Evolutionary conservation across 2,113 vertebrate species (phyloP).

Genomic region (Menura novaehollandiae): DNA sequence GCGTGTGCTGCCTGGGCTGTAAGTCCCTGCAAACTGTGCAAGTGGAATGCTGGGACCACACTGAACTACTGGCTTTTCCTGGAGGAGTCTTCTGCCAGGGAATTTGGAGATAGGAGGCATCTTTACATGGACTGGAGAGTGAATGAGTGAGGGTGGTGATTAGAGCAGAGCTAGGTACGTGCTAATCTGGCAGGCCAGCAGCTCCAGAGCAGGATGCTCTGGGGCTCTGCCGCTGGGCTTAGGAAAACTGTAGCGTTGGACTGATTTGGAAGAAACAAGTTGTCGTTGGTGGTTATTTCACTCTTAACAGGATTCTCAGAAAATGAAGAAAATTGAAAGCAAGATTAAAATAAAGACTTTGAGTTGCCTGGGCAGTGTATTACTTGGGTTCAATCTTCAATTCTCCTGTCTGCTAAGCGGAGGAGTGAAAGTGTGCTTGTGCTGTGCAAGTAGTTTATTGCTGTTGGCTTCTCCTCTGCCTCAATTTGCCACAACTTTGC

Average conservation of each 20-base stretch:
- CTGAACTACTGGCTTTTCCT: neutral
- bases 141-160: neutral
- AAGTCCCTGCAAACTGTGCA: rapidly evolving
- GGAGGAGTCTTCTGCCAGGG: neutral
- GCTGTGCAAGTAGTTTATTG: neutral
- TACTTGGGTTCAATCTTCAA: neutral
- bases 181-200: neutral
- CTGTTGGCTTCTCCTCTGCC: neutral
- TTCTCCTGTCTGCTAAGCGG: neutral
- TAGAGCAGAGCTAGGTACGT: neutral
- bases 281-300: neutral
- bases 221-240: neutral
- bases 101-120: neutral
- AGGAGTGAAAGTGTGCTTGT: neutral
- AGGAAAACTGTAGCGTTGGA: rapidly evolving
- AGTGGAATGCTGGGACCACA: neutral
- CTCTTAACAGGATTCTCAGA: neutral
- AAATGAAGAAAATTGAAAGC: neutral
- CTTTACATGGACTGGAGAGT: neutral
- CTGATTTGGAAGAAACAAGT: neutral
- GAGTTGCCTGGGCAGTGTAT: neutral
- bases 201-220: neutral
- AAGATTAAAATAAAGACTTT: neutral
- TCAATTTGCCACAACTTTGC: neutral
- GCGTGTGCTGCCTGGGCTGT: neutral